Percentiles rank a stretch among this genome's conserved stretches.
These are phyloP conservation scores for Lemur catta DNA, from an alignment of 2,797 vertebrate species.

Conservation along the genomic window DNA sequence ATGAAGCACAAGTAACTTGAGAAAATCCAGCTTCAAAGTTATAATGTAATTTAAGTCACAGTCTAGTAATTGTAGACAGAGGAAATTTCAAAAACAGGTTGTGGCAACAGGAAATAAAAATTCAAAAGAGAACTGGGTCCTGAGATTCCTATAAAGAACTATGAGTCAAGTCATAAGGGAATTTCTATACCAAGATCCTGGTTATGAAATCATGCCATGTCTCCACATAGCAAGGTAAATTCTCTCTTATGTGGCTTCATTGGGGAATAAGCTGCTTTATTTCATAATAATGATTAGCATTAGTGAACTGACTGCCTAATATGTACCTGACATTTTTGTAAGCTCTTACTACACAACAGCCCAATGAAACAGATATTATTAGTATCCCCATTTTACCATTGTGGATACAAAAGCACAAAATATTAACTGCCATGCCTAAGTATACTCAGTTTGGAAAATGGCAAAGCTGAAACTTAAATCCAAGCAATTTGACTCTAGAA, in stretches of 20 bases:
- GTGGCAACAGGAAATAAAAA: constrained; percentile 58
- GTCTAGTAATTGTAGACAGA: constrained; percentile 66
- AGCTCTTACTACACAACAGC: not conserved
- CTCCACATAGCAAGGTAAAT: not conserved
- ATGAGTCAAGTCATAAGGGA: constrained; percentile 15
- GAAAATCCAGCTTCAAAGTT: constrained; percentile 63
- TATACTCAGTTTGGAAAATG: not conserved
- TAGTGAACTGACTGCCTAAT: not conserved
- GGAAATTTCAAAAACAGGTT: constrained; percentile 47
- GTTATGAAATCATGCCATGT: constrained; percentile 4
- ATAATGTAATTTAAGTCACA: constrained; percentile 73
- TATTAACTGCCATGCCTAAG: not conserved
- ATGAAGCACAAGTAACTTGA: constrained; percentile 47
- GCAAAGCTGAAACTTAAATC: constrained; percentile 23
- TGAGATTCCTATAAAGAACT: constrained; percentile 57
- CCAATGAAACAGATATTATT: not conserved
- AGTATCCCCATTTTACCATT: not conserved
- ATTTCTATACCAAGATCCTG: constrained; percentile 27
- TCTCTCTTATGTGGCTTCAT: not conserved
- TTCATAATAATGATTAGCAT: not conserved
- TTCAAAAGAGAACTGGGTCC: constrained; percentile 15
- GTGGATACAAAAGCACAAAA: not conserved
- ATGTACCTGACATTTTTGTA: not conserved
- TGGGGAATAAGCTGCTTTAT: not conserved
- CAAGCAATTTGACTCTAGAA: not conserved